Evolutionary conservation across 1,140 invertebrate species (phyloP).

Genomic region (Drosophila trapezifrons): DNA sequence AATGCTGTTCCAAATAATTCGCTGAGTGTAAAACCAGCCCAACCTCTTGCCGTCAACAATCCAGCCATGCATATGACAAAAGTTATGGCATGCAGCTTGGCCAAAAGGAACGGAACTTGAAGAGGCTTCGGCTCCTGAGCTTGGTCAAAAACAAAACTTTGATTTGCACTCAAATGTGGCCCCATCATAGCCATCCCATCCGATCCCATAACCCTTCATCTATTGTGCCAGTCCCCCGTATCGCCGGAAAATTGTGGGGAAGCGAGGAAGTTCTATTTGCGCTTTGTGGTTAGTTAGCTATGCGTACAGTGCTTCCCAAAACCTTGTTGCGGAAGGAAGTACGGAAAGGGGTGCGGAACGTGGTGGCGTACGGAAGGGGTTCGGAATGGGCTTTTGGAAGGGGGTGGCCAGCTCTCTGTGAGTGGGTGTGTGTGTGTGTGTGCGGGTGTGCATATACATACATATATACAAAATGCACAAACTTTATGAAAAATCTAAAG

Average conservation of each 20-base stretch:
- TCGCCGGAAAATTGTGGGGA: conserved; percentile 8
- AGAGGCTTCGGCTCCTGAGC: conserved; percentile 47
- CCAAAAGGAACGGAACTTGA: conserved; percentile 45
- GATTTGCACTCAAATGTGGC: conserved; percentile 51
- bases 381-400: not conserved
- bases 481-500: conserved; percentile 56
- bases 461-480: conserved; percentile 46
- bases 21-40: not conserved
- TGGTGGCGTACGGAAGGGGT: not conserved
- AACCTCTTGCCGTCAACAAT: not conserved
- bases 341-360: not conserved
- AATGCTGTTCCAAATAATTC: not conserved
- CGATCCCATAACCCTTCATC: not conserved
- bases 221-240: conserved; percentile 10
- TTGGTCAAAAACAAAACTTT: conserved; percentile 56
- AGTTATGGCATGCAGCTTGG: conserved; percentile 44
- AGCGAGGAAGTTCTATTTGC: conserved; percentile 45
- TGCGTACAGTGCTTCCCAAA: conserved; percentile 42
- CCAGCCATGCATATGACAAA: conserved; percentile 49
- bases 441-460: conserved; percentile 21
- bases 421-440: not conserved
- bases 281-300: conserved; percentile 55
- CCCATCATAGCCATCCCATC: not conserved
- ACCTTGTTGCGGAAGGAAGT: conserved; percentile 44
- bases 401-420: conserved; percentile 1